Evolutionary conservation across 2,113 vertebrate species (phyloP).

Genomic region (Butorides virescens): DNA sequence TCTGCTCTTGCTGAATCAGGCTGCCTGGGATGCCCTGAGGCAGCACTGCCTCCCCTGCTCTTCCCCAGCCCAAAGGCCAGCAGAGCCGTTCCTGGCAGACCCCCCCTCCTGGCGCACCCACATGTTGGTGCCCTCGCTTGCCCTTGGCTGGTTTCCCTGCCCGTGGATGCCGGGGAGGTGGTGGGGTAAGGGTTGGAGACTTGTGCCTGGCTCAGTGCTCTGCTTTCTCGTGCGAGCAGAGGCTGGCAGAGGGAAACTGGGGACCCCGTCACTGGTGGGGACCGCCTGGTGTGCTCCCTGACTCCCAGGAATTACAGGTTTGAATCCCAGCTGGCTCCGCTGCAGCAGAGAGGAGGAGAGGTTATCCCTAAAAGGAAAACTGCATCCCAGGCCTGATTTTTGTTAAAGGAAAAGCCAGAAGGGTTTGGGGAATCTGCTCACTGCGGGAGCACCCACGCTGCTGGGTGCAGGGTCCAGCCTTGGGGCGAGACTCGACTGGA

Average conservation of each 20-base stretch:
- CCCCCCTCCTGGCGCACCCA: background rate
- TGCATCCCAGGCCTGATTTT: background rate
- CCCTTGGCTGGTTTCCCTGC: background rate
- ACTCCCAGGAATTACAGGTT: background rate
- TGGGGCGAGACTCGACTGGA: background rate
- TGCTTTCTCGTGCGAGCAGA: fast-evolving
- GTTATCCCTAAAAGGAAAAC: background rate
- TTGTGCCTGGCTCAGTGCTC: background rate
- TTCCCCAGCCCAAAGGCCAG: background rate
- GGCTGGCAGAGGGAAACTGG: background rate
- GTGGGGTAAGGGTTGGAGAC: background rate
- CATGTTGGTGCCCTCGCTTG: background rate
- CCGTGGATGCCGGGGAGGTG: background rate
- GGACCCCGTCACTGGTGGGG: background rate
- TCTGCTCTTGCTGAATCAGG: background rate
- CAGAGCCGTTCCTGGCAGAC: background rate
- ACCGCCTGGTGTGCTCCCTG: background rate
- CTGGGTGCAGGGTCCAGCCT: background rate
- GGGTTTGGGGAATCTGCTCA: background rate
- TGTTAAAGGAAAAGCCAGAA: background rate
- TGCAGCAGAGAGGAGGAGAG: background rate
- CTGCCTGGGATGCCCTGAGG: background rate
- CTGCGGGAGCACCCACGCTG: fast-evolving
- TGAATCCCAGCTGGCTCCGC: background rate
- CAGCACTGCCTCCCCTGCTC: background rate